Evolutionary conservation across 1,140 invertebrate genomes (phyloP), one percentile per base, ranked within the genome.

Genomic region (Trachymyrmex septentrionalis): DNA sequence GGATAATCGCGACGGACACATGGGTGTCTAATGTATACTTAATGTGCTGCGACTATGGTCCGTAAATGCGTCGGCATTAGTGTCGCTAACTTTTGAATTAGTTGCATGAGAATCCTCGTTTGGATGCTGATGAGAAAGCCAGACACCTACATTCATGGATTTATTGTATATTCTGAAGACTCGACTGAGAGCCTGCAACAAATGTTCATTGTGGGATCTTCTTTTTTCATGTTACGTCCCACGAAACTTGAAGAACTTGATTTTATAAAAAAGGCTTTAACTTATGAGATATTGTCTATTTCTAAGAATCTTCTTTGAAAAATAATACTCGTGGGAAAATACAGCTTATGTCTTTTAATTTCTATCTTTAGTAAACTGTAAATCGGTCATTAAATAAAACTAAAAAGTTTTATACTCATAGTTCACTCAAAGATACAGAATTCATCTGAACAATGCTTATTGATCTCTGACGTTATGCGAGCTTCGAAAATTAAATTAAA

Each of bases 61-160:
- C 38, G n/a, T 73, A 73, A 21, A 59, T 71, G 24, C 5, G 24
- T 38, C 44, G 27, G 50, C 44, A 24, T 73, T 19, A 21, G 24
- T 50, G 38, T 27, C 38, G 38, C 21, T 73, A 80, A 64, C 57
- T 67, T 80, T 73, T 50, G 71, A 80, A 12, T 63, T 38, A 67
- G n/a, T 86, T 64, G 59, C 73, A 80, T 69, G 82, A 89, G 66
- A 88, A 80, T 86, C 48, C 55, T 59, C 55, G n/a, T 16, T 73
- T n/a, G 38, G 24, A 9, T 63, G 66, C 55, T 89, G 67, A 90
- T 90, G 88, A 90, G 88, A 90, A 89, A 87, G 57, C 71, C 88
- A 90, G 88, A 27, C 84, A 53, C 21, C 10, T 67, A 80, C 53
- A 57, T 72, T 76, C 38, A 86, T 57, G 24, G 55, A 81, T 81